A percentile compares a stretch with the other conserved stretches of the same genome.
Conservation (phyloP, 2,797 vertebrate genomes). For the Xiphorhynchus erythropygius region DNA sequence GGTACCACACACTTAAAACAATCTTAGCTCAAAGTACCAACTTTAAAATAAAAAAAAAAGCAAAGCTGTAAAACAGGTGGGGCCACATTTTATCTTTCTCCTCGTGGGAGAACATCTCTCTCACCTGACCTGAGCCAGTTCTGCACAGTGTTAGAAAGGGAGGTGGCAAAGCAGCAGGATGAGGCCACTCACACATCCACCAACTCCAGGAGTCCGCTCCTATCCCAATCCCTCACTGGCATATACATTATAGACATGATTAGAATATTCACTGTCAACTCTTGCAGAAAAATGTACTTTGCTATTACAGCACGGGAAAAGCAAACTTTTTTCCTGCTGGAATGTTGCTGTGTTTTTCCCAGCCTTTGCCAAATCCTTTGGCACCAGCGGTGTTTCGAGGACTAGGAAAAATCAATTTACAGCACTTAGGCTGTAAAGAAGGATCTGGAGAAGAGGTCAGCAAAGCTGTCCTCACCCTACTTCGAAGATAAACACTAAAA, state of each 20-base stretch:
- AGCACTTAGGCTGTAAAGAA: neutral
- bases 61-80: neutral
- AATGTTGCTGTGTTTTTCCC: neutral
- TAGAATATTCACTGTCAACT: neutral
- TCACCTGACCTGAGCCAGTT: neutral
- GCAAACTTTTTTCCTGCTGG: neutral
- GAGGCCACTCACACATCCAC: neutral
- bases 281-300: neutral
- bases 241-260: accelerated
- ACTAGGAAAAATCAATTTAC: neutral
- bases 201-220: neutral
- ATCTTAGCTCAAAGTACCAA: neutral
- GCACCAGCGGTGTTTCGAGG: neutral
- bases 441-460: neutral
- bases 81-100: neutral
- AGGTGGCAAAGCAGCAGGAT: neutral
- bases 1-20: neutral
- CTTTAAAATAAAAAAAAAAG: neutral
- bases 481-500: neutral
- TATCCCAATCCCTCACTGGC: accelerated
- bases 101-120: neutral
- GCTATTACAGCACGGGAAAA: neutral
- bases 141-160: neutral
- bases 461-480: neutral
- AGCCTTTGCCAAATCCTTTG: neutral